Evolutionary conservation across 2,113 vertebrate genomes (phyloP).

Genomic region (Otocyon megalotis): DNA sequence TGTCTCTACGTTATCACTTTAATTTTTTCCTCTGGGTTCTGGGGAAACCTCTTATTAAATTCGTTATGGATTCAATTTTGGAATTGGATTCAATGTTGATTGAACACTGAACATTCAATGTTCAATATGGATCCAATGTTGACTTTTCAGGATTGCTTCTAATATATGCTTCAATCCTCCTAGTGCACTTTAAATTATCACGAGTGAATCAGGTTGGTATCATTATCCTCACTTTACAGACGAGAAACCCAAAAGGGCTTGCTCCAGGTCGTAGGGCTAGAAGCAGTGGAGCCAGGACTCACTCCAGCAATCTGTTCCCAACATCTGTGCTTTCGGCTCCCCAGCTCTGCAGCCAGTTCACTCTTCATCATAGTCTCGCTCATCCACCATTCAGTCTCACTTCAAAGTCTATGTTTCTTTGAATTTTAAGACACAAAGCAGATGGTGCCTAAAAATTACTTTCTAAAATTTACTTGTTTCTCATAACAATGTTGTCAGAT

Average conservation of each 20-base stretch:
- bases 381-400: slow-evolving; percentile 5
- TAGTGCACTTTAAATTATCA: background rate
- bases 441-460: slow-evolving; percentile 66
- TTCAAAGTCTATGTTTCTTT: slow-evolving; percentile 34
- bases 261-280: accelerated
- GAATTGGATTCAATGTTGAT: no score
- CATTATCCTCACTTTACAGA: background rate
- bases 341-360: background rate
- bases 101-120: no score
- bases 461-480: slow-evolving; percentile 56
- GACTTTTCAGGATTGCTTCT: background rate
- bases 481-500: slow-evolving; percentile 50
- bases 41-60: background rate
- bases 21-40: background rate
- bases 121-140: background rate
- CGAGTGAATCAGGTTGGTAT: background rate
- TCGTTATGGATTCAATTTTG: background rate
- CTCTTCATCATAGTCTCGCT: background rate
- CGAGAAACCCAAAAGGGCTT: background rate
- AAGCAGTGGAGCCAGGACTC: background rate
- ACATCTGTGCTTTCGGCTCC: background rate
- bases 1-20: background rate
- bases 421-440: slow-evolving; percentile 43
- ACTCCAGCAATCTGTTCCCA: background rate
- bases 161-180: background rate